Base-by-base conservation (phyloP, 53 echinoderm and acorn worm species). In the Paracentrotus lividus region DNA sequence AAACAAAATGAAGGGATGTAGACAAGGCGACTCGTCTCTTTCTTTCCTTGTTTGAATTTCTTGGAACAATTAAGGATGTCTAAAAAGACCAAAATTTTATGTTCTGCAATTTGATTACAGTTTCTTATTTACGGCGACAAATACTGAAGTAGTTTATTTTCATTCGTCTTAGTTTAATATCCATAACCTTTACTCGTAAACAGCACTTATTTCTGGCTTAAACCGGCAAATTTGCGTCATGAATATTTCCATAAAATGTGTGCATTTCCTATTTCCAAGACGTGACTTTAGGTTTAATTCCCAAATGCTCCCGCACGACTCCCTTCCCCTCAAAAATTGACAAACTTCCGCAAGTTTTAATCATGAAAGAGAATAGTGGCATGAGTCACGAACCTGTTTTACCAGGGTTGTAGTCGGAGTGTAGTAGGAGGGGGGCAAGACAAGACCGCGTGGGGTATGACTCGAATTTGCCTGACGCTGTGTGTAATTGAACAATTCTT, bases 401-500 rank as follows among this genome's bases (percentile, higher is more conserved):
- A 60, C 92, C 92, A 92, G 92, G 92, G 92, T 40, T 55, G 92
- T 57, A 20, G 16, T 33, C 42, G 20, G 33, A 42, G 88, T 29
- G 45, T 23, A 89, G 89, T 16, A 34, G 88, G 89, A 31, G 64
- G 57, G 87, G 89, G 89, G 89, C 59, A 89, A 55, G 89, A 43
- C 38, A 61, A 43, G 49, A 54, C 33, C 69, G 42, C 43, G 92
- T 57, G 36, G 92, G 23, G 47, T 57, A 92, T 92, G 92, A 92
- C 92, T 92, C 54, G 2, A 23, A 14, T n/a, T 12, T 59, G 77
- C 81, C 57, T 92, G 92, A 92, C 92, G 56, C 26, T 51, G n/a
- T 21, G n/a, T 78, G 9, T 92, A 92, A 90, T 90, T 90, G 91
- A 47, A 53, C 91, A 90, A 49, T 68, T 90, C 75, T 90, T 92